Percentiles rank a stretch among this genome's conserved stretches.
Evolutionary conservation across 2,888 invertebrate genomes (phyloP).

Genomic region (Osmoderma eremita): DNA sequence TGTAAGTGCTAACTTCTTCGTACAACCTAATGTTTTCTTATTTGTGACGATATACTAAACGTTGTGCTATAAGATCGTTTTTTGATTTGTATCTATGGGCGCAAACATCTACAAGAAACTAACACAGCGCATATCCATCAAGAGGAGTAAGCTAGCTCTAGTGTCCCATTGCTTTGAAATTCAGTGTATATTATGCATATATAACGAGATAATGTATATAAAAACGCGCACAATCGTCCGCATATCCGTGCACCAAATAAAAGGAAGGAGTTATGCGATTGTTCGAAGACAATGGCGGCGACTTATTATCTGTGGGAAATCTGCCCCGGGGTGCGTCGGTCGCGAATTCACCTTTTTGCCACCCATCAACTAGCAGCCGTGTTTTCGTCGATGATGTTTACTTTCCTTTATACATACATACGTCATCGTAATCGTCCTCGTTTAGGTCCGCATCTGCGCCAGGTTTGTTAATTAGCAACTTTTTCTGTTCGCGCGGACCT

Average conservation of each 20-base stretch:
- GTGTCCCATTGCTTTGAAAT: no score
- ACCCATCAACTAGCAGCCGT: background rate
- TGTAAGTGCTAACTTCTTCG: no score
- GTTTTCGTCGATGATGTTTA: background rate
- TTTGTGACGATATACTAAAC: no score
- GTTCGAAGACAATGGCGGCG: constrained; percentile 27
- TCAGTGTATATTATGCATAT: no score
- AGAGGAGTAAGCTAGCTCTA: no score
- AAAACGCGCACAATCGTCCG: background rate
- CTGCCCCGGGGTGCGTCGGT: background rate
- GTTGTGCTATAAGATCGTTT: no score
- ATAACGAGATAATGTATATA: background rate
- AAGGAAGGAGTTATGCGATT: constrained; percentile 33
- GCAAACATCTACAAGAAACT: no score
- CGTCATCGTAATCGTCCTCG: background rate
- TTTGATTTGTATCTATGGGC: no score
- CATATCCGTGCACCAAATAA: constrained; percentile 26
- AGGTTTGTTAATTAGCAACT: background rate
- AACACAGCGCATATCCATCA: no score
- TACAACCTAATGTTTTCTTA: no score
- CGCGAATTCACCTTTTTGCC: background rate
- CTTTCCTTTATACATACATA: background rate
- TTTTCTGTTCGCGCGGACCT: constrained; percentile 4
- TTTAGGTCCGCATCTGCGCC: background rate
- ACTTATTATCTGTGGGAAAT: constrained; percentile 35